These are phyloP conservation scores for Phortica okadai DNA, from an alignment of 2,888 invertebrate species.

Conservation along the genomic window DNA sequence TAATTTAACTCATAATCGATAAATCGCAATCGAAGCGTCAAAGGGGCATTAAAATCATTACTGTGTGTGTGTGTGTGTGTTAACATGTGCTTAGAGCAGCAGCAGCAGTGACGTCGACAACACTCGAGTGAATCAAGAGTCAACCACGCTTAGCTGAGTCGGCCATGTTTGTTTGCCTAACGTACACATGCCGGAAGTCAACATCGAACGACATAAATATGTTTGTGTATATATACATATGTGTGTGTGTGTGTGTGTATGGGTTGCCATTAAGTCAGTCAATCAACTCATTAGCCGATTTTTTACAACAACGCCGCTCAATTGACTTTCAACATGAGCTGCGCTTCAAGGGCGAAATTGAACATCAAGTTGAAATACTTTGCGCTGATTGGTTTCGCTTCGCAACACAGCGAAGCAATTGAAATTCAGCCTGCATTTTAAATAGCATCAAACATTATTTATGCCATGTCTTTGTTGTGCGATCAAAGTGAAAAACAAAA, in stretches of 20 bases:
- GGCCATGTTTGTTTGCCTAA: background rate
- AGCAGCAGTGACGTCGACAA: background rate
- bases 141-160: background rate
- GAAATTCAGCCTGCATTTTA: background rate
- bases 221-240: background rate
- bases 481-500: background rate
- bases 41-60: constrained; percentile 50
- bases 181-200: background rate
- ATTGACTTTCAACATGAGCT: constrained; percentile 2
- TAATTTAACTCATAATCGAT: constrained; percentile 68
- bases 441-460: background rate
- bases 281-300: constrained; percentile 22
- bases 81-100: background rate
- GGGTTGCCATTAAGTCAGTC: background rate
- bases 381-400: background rate
- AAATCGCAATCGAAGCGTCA: constrained; percentile 46
- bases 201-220: background rate
- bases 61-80: constrained; percentile 25
- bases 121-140: background rate
- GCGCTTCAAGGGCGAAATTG: background rate
- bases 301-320: background rate
- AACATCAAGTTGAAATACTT: background rate
- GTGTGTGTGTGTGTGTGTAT: background rate
- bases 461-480: background rate
- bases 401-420: background rate